These are phyloP conservation scores for Acanthosepion esculentum DNA, from an alignment of 2,888 invertebrate species.

Conservation along the genomic window DNA sequence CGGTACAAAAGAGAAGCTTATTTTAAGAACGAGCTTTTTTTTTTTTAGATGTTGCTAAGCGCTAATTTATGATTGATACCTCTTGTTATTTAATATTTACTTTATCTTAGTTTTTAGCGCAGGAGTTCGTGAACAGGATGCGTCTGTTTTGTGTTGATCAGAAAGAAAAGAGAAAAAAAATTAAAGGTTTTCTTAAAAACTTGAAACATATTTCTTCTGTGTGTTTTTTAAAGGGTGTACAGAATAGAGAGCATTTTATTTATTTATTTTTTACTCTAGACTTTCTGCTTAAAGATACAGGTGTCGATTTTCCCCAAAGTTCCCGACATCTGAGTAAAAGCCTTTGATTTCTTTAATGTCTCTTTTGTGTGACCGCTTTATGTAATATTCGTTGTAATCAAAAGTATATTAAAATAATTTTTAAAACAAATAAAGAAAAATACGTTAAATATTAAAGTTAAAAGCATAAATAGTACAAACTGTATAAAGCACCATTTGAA, in stretches of 20 bases:
- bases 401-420: not conserved
- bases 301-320: not conserved
- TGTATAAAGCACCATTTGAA: not conserved
- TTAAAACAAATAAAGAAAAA: not conserved
- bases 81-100: not conserved
- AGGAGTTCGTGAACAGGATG: not conserved
- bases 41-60: not conserved
- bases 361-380: not conserved
- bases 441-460: not conserved
- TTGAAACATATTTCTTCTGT: not conserved
- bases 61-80: not conserved
- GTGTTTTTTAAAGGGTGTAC: not conserved
- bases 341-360: not conserved
- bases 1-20: not conserved
- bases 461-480: not conserved
- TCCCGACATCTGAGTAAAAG: not conserved
- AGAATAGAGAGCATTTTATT: not conserved
- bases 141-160: too few relatives aligned
- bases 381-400: not conserved
- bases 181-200: not conserved
- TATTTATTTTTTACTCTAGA: not conserved
- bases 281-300: not conserved
- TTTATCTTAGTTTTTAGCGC: not conserved
- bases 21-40: not conserved
- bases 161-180: not conserved